Conservation (phyloP, 2,113 vertebrate species). For the Antennarius striatus region DNA sequence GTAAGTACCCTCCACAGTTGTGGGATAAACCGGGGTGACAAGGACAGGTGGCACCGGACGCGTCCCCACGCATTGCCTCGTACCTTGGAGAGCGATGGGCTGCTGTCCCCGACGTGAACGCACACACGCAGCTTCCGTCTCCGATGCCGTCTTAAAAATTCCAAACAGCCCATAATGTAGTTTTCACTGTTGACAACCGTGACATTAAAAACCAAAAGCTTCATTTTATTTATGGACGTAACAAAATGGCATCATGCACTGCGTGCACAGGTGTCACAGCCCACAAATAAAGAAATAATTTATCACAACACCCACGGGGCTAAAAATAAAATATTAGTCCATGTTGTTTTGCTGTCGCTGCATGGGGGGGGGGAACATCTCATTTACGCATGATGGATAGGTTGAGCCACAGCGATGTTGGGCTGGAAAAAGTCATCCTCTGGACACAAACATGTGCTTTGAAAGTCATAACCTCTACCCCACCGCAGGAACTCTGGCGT, state of each 20-base stretch:
- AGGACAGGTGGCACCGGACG: constrained; percentile 80
- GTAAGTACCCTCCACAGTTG: constrained; percentile 81
- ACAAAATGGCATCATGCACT: not conserved
- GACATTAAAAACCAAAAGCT: too few species aligned
- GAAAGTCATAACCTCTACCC: constrained; percentile 10
- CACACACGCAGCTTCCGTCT: constrained; percentile 10
- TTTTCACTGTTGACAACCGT: too few species aligned
- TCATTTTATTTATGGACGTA: not conserved
- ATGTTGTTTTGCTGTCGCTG: constrained; percentile 34
- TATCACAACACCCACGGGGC: not conserved
- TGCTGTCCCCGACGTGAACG: constrained; percentile 41
- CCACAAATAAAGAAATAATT: not conserved
- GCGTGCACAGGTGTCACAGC: constrained; percentile 45
- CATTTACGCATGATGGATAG: constrained; percentile 44
- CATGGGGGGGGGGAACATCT: constrained; percentile 26
- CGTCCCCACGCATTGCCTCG: constrained; percentile 51
- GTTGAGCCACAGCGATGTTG: constrained; percentile 16
- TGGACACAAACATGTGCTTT: constrained; percentile 29
- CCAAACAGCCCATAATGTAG: too few species aligned
- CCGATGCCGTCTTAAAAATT: too few species aligned
- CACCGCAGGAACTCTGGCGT: constrained; percentile 11
- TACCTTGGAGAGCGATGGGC: constrained; percentile 43
- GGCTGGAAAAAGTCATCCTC: constrained; percentile 6
- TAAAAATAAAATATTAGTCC: constrained; percentile 2
- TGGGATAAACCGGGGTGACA: constrained; percentile 21